Evolutionary conservation across 2,113 vertebrate species (phyloP).

Genomic region (Ameiurus melas): DNA sequence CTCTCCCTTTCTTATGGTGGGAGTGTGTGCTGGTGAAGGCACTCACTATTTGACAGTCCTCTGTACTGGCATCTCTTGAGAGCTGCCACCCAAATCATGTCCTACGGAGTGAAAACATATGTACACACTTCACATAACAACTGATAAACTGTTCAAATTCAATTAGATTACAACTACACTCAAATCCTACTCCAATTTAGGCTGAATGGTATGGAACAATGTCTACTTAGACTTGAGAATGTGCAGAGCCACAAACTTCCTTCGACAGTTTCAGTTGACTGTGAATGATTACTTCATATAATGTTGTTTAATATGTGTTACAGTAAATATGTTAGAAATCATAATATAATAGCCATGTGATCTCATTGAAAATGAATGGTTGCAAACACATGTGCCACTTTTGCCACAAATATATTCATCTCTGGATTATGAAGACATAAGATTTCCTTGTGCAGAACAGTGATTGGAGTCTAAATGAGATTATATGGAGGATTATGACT

Average conservation of each 20-base stretch:
- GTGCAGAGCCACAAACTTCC: not conserved
- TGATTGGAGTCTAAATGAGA: slow-evolving; percentile 39
- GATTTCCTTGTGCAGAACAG: slow-evolving; percentile 35
- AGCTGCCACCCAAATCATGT: slow-evolving; percentile 55
- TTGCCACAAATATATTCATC: slow-evolving; percentile 35
- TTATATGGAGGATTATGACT: slow-evolving; percentile 33
- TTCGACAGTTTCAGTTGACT: not conserved
- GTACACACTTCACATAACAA: slow-evolving; percentile 38
- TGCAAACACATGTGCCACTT: slow-evolving; percentile 16
- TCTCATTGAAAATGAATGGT: not conserved
- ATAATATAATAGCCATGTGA: not conserved
- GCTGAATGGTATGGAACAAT: not conserved
- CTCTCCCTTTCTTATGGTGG: not conserved
- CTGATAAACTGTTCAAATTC: slow-evolving; percentile 18
- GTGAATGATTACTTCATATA: not conserved
- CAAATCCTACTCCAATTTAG: not conserved
- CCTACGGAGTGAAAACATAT: slow-evolving; percentile 61
- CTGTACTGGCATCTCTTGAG: slow-evolving; percentile 35
- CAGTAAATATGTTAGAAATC: not conserved
- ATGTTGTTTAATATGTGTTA: not conserved
- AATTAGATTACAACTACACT: slow-evolving; percentile 21
- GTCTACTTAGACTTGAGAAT: not conserved
- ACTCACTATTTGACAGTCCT: not conserved
- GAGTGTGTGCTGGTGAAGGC: slow-evolving; percentile 5
- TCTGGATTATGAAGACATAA: slow-evolving; percentile 35